Percentiles rank a stretch among this genome's conserved stretches.
These are phyloP conservation scores for Sula dactylatra DNA, from an alignment of 2,113 vertebrate genomes.

Conservation along the genomic window DNA sequence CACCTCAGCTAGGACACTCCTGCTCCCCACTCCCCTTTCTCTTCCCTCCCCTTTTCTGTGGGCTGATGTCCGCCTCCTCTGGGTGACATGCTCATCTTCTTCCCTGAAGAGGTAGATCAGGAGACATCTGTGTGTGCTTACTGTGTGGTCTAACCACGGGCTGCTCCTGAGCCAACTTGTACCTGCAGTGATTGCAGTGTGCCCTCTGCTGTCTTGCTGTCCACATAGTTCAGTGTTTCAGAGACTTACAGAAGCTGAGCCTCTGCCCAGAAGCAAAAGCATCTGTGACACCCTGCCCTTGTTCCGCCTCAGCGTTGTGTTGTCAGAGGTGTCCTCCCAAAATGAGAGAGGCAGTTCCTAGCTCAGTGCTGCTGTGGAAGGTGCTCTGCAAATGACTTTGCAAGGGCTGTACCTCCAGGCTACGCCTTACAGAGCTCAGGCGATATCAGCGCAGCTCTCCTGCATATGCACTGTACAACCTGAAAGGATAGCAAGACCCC, in stretches of 20 bases:
- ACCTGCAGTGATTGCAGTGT: slow-evolving; percentile 10
- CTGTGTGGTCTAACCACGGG: background rate
- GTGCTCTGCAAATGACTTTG: background rate
- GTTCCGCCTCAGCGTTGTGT: background rate
- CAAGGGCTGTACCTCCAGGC: background rate
- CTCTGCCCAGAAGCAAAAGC: background rate
- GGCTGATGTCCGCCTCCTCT: background rate
- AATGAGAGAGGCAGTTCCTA: background rate
- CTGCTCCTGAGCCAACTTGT: fast-evolving
- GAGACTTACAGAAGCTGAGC: background rate
- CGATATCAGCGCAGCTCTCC: background rate
- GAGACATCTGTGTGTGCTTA: background rate
- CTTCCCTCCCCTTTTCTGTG: background rate
- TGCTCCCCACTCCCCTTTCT: background rate
- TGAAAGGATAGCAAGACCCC: background rate
- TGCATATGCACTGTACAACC: background rate
- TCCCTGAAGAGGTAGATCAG: background rate
- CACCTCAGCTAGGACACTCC: background rate
- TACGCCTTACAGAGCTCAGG: fast-evolving
- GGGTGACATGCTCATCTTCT: background rate
- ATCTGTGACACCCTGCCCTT: background rate
- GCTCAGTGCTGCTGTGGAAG: background rate
- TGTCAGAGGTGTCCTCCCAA: background rate
- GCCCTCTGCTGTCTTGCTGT: slow-evolving; percentile 43
- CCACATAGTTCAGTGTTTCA: background rate